Conservation (phyloP, 2,113 vertebrate genomes). For the Megatriorchis doriae region DNA sequence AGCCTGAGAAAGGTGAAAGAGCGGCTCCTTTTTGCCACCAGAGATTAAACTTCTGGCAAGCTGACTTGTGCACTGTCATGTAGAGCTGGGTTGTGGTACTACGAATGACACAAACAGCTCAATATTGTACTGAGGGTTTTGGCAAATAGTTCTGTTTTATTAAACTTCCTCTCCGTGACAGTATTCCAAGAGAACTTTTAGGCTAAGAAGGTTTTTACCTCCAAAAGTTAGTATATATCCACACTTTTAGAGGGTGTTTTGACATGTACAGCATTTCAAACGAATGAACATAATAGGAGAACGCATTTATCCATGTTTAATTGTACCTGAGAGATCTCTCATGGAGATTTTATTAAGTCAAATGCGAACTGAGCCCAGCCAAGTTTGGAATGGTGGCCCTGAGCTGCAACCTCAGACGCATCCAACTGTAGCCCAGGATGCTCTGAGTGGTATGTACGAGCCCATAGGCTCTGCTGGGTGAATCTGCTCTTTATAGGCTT, state of each 20-base stretch:
- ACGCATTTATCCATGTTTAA: neutral
- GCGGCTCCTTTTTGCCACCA: neutral
- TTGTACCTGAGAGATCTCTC: neutral
- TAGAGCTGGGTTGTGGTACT: neutral
- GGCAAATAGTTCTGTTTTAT: conserved; percentile 45
- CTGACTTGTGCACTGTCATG: neutral
- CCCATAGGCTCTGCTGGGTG: neutral
- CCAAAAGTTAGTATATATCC: conserved; percentile 31
- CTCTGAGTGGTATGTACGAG: neutral
- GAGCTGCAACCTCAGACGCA: neutral
- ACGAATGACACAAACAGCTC: conserved; percentile 35
- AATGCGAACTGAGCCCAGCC: neutral
- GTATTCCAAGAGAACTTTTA: conserved; percentile 39
- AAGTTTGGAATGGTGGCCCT: fast-evolving
- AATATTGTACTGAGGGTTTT: conserved; percentile 14
- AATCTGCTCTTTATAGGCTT: neutral
- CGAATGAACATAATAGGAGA: neutral
- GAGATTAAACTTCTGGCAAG: neutral
- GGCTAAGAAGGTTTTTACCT: conserved; percentile 37
- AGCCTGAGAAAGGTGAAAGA: conserved; percentile 41
- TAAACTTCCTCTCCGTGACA: conserved; percentile 37
- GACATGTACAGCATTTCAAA: neutral
- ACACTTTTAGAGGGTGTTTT: neutral
- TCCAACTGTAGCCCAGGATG: neutral
- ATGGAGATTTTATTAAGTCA: neutral